Evolutionary conservation across 2,888 invertebrate species (phyloP).

Genomic region (Limenitis camilla): DNA sequence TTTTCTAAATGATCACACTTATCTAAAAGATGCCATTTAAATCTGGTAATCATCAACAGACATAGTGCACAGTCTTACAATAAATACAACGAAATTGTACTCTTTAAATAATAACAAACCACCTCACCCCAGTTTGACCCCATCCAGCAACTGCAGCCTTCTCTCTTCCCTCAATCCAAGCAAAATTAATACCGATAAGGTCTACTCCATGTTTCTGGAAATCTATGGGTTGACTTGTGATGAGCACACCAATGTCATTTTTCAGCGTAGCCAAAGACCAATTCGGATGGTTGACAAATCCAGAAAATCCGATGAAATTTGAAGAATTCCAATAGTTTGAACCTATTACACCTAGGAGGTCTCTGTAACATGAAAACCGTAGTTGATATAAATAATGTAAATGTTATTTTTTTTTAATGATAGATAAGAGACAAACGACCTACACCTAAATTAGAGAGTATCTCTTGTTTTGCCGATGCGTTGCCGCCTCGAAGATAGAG

Average conservation of each 20-base stretch:
- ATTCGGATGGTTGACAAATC: conserved; percentile 30
- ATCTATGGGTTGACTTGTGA: conserved; percentile 8
- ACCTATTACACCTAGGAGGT: conserved; percentile 32
- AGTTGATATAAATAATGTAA: too few relatives aligned
- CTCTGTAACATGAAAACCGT: conserved; percentile 20
- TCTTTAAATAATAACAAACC: too few relatives aligned
- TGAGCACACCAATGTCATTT: conserved; percentile 34
- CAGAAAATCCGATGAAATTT: conserved; percentile 24
- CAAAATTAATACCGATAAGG: conserved; percentile 23
- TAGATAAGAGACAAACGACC: background rate
- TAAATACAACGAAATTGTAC: too few relatives aligned
- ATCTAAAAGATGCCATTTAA: too few relatives aligned
- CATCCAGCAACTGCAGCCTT: conserved; percentile 36
- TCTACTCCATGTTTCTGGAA: conserved; percentile 20
- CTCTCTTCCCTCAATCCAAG: conserved; percentile 22
- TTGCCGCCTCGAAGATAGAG: too few relatives aligned
- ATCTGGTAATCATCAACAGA: too few relatives aligned
- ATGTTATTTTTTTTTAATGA: background rate
- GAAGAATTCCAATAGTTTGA: conserved; percentile 31
- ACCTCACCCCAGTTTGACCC: conserved; percentile 32
- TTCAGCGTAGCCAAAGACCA: conserved; percentile 32
- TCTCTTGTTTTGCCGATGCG: too few relatives aligned
- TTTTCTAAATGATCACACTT: too few relatives aligned
- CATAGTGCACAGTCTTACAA: too few relatives aligned
- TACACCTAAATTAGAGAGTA: too few relatives aligned